Conservation (phyloP, 2,113 vertebrate genomes). For the Lepus europaeus region DNA sequence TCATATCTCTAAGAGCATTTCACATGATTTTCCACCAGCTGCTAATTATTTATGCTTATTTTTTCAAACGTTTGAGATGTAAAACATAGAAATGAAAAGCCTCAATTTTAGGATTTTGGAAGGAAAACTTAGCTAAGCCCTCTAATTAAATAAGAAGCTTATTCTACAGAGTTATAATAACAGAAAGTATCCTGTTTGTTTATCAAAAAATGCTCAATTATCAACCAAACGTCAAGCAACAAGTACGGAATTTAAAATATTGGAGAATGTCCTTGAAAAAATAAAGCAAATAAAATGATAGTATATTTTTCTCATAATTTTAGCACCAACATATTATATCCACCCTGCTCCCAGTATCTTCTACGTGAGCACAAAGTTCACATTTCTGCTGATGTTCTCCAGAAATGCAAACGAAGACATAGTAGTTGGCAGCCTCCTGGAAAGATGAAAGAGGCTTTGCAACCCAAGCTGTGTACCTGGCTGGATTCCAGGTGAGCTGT, state of each 20-base stretch:
- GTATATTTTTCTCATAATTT: conserved; percentile 17
- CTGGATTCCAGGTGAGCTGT: conserved; percentile 42
- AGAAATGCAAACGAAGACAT: conserved; percentile 65
- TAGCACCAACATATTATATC: neutral
- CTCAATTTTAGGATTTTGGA: conserved; percentile 46
- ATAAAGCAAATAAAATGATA: conserved; percentile 45
- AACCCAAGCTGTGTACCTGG: conserved; percentile 60
- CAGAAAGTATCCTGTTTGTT: neutral
- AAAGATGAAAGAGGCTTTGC: conserved; percentile 60
- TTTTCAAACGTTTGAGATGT: conserved; percentile 54
- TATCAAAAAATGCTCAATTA: conserved; percentile 36
- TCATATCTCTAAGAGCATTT: neutral
- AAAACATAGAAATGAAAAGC: conserved; percentile 46
- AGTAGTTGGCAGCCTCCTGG: conserved; percentile 40
- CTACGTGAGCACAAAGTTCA: neutral
- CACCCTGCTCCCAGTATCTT: neutral
- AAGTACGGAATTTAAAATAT: conserved; percentile 27
- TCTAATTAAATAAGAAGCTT: neutral
- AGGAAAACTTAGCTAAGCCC: neutral
- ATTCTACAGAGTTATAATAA: conserved; percentile 39
- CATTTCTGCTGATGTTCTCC: conserved; percentile 37
- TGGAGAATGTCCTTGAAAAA: neutral
- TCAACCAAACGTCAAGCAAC: neutral
- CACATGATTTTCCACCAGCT: conserved; percentile 1
- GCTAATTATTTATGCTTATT: conserved; percentile 12